A percentile compares a stretch with the other conserved stretches of the same genome.
phyloP scores from a whole-genome alignment of 2,797 vertebrate species.

The Coluber constrictor region DNA sequence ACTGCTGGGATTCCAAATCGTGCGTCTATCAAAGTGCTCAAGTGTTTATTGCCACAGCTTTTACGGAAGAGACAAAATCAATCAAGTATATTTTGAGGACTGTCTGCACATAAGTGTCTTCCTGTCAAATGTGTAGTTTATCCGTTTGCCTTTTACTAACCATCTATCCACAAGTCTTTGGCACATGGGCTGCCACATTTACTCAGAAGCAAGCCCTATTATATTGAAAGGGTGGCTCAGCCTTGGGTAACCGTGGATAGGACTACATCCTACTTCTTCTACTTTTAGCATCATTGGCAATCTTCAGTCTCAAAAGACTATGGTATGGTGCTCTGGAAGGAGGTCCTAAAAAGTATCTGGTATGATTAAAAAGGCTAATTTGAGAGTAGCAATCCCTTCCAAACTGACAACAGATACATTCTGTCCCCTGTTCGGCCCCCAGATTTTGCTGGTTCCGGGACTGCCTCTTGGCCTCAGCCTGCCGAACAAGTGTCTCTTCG shows the following conservation, averaged over 20 bases:
- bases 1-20: background rate
- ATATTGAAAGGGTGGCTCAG: background rate
- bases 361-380: too few relatives aligned
- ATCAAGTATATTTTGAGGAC: background rate
- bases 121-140: background rate
- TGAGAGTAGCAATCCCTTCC: too few relatives aligned
- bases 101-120: background rate
- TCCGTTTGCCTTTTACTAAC: background rate
- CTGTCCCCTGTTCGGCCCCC: too few relatives aligned
- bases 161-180: background rate
- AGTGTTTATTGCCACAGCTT: background rate
- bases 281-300: background rate
- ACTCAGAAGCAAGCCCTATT: background rate
- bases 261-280: background rate
- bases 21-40: background rate
- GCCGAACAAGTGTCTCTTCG: too few relatives aligned
- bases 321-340: too few relatives aligned
- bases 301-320: too few relatives aligned
- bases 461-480: too few relatives aligned
- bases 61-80: background rate
- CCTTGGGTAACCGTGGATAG: background rate
- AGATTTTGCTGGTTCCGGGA: too few relatives aligned
- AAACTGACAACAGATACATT: too few relatives aligned
- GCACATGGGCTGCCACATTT: background rate
- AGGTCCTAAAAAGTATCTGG: too few relatives aligned